phyloP scores from a whole-genome alignment of 2,113 vertebrate species.

The Potamarius usumacintae region DNA sequence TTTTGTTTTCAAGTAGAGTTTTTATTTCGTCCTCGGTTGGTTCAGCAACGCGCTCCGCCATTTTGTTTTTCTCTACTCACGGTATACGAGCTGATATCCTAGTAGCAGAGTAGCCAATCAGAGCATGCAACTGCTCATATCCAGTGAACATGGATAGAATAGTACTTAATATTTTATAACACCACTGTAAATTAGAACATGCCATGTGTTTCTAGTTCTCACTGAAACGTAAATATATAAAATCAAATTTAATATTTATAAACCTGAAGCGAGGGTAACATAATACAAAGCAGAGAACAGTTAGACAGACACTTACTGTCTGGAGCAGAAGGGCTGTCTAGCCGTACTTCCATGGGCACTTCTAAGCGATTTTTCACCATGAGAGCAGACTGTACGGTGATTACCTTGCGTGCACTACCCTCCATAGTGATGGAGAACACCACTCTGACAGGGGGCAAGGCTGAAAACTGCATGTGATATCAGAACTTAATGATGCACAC shows the following conservation, averaged over 20 bases:
- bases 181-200: neutral
- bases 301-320: conserved; percentile 81
- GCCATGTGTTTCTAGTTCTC: neutral
- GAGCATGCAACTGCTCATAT: too few species aligned
- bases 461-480: conserved; percentile 82
- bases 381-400: conserved; percentile 92
- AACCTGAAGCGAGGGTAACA: neutral
- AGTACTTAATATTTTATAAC: neutral
- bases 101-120: too few species aligned
- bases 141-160: neutral
- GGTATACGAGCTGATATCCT: too few species aligned
- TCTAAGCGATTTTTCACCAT: conserved; percentile 93
- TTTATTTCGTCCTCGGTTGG: too few species aligned
- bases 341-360: conserved; percentile 87
- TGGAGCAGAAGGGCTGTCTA: conserved; percentile 94
- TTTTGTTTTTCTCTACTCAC: too few species aligned
- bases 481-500: neutral
- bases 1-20: too few species aligned
- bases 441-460: conserved; percentile 91
- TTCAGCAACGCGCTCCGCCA: too few species aligned
- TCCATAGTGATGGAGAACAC: conserved; percentile 97
- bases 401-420: conserved; percentile 92
- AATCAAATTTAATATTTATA: neutral
- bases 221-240: neutral
- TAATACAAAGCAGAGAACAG: neutral